A percentile compares a stretch with the other conserved stretches of the same genome.
Evolutionary conservation across 2,888 invertebrate genomes (phyloP).

Genomic region (Drosophila mayaguana): DNA sequence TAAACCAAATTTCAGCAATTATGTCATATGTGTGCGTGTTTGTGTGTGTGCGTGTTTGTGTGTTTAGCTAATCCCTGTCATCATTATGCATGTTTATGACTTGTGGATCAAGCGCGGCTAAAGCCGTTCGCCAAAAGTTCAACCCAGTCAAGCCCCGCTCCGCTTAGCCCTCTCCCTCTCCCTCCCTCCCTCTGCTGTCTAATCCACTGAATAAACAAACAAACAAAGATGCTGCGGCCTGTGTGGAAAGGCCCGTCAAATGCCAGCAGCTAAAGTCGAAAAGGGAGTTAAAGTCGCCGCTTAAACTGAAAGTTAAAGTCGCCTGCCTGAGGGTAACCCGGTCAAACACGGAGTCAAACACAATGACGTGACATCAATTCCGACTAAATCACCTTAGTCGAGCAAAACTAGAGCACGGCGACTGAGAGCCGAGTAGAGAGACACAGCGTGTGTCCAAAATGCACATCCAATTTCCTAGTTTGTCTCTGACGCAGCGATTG

Average conservation of each 20-base stretch:
- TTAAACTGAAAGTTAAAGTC: conserved; percentile 27
- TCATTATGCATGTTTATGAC: conserved; percentile 67
- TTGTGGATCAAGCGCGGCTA: conserved; percentile 37
- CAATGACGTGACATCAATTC: conserved; percentile 47
- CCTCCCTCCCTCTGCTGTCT: conserved; percentile 9
- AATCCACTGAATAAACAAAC: conserved; percentile 61
- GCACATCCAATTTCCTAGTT: conserved; percentile 33
- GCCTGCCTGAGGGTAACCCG: conserved; percentile 43
- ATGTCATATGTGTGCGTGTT: conserved; percentile 2
- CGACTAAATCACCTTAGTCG: conserved; percentile 54
- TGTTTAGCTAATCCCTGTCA: conserved; percentile 42
- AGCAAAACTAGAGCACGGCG: conserved; percentile 58
- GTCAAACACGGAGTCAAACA: conserved; percentile 31
- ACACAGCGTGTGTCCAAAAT: conserved; percentile 59
- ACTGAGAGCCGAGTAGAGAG: neutral
- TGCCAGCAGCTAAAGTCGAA: conserved; percentile 10
- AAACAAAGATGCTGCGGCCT: conserved; percentile 32
- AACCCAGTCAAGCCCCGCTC: conserved; percentile 7
- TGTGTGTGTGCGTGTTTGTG: conserved; percentile 2
- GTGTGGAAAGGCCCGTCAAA: conserved; percentile 37
- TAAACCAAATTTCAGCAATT: conserved; percentile 43
- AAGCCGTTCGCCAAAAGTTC: conserved; percentile 37
- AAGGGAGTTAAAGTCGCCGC: conserved; percentile 27
- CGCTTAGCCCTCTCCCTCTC: neutral
- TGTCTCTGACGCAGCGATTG: conserved; percentile 63